Conservation (phyloP, 1,140 invertebrate genomes). For the Drosophila ficusphila region DNA sequence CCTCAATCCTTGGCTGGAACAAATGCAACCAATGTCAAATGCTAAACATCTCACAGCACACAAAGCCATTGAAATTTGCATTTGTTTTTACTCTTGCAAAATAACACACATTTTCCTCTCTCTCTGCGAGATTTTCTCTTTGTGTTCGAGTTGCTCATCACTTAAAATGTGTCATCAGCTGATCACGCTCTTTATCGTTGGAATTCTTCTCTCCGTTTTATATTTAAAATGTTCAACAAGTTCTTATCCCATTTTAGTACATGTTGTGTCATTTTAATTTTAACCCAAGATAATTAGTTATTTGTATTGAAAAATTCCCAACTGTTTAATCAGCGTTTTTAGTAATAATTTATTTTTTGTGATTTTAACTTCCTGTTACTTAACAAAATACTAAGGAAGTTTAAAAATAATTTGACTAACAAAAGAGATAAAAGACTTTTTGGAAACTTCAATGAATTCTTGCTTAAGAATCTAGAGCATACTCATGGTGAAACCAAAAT, state of each 20-base stretch:
- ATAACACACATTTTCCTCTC: not conserved
- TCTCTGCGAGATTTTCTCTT: not conserved
- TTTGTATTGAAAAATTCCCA: not conserved
- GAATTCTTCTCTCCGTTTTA: not conserved
- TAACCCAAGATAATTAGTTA: too few species aligned
- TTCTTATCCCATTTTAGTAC: not conserved
- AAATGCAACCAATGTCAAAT: conserved; percentile 32
- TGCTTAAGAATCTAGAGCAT: not conserved
- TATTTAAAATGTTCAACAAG: not conserved
- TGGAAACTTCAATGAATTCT: too few species aligned
- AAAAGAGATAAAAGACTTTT: too few species aligned
- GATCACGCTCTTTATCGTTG: not conserved
- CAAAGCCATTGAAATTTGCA: conserved; percentile 22
- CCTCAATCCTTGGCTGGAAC: conserved; percentile 17
- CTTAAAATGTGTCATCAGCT: not conserved
- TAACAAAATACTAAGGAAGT: too few species aligned
- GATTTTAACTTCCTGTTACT: too few species aligned
- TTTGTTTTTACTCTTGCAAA: conserved; percentile 3
- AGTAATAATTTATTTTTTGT: not conserved
- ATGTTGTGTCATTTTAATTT: not conserved
- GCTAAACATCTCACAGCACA: conserved; percentile 14
- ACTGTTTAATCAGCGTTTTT: too few species aligned
- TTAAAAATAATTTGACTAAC: too few species aligned
- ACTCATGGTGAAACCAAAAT: not conserved
- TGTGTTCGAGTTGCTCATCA: not conserved